Percentiles rank a stretch among this genome's conserved stretches.
These are phyloP conservation scores for Neodiprion virginianus DNA, from an alignment of 1,140 invertebrate species.

Conservation along the genomic window DNA sequence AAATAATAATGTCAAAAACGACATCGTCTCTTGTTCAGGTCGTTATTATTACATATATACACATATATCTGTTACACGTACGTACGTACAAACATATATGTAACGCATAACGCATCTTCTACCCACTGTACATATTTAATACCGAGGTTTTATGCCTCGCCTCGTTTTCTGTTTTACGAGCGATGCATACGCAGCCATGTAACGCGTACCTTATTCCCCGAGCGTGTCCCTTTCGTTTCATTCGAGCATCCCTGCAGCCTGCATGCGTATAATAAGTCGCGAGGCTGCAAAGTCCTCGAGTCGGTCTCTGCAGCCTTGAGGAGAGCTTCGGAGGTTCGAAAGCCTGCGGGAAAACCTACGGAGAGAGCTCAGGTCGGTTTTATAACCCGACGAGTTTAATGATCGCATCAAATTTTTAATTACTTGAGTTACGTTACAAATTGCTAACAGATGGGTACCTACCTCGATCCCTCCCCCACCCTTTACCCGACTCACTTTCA, in stretches of 20 bases:
- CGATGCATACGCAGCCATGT: background rate
- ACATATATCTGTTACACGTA: no score
- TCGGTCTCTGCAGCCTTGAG: background rate
- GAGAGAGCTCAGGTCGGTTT: constrained; percentile 37
- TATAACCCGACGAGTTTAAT: constrained; percentile 58
- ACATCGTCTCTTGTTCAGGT: background rate
- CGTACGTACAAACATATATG: background rate
- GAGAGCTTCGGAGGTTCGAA: background rate
- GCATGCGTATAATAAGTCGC: no score
- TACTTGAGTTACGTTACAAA: constrained; percentile 56
- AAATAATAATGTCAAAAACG: no score
- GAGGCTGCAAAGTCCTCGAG: background rate
- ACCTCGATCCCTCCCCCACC: background rate
- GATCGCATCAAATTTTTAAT: constrained; percentile 61
- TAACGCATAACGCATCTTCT: background rate
- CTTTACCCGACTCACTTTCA: background rate
- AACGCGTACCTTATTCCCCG: background rate
- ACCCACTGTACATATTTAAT: no score
- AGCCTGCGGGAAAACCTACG: background rate
- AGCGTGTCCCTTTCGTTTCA: no score
- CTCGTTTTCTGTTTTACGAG: constrained; percentile 19
- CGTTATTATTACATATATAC: no score
- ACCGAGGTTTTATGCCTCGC: no score
- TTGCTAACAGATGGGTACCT: constrained; percentile 56
- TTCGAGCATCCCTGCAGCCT: no score